Conservation (phyloP, 2,113 vertebrate genomes). For the Notiomystis cincta region DNA sequence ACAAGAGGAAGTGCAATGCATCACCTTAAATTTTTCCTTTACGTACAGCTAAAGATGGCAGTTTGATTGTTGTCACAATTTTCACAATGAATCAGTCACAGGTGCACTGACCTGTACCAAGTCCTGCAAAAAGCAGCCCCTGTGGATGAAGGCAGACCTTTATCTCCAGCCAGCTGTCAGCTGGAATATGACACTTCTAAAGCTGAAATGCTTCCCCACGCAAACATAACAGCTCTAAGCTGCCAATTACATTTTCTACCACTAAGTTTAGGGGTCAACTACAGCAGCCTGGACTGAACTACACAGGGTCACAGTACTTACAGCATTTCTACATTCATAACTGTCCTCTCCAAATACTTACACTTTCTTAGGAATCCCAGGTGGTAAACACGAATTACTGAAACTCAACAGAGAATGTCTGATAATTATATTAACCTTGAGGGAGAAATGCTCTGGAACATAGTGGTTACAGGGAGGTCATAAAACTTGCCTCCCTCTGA, state of each 20-base stretch:
- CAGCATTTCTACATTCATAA: background rate
- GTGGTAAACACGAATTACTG: background rate
- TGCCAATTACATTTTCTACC: background rate
- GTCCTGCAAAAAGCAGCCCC: background rate
- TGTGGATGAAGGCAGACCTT: background rate
- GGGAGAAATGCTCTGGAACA: constrained; percentile 30
- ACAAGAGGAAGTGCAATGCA: background rate
- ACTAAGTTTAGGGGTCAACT: background rate
- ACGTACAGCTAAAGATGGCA: background rate
- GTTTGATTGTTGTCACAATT: background rate
- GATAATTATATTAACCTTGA: constrained; percentile 13
- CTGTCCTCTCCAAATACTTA: background rate
- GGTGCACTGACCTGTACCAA: background rate
- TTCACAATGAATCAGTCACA: background rate
- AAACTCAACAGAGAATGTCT: background rate
- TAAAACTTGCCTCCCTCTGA: constrained; percentile 60
- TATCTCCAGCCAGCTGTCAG: background rate
- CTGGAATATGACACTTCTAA: background rate
- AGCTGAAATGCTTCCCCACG: background rate
- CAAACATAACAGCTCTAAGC: fast-evolving
- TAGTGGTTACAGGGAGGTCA: constrained; percentile 1
- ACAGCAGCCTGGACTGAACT: background rate
- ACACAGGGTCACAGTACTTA: background rate
- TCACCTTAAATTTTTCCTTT: background rate
- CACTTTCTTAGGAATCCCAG: background rate